Base-by-base conservation (phyloP, 2,888 invertebrate species). In the Hypena proboscidalis region DNA sequence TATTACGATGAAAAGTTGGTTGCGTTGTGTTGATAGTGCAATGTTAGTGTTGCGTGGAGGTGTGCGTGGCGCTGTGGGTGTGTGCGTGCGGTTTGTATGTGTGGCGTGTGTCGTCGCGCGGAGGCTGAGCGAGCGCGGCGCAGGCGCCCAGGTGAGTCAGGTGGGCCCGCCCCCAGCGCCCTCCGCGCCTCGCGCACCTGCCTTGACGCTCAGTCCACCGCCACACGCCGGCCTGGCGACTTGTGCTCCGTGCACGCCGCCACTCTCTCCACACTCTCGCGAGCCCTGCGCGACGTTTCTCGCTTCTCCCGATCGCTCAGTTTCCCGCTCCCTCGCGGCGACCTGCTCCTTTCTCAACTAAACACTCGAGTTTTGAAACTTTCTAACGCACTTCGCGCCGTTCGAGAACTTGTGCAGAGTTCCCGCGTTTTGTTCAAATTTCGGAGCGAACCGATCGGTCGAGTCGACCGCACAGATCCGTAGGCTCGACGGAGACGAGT, bases 61-160 rank as follows among this genome's bases (percentile, higher is more conserved):
- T 57, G 58, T 53, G 64, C 44, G 46, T 49, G 34, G 26, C 39
- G 48, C 49, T 29, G 54, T 54, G 53, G 29, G 58, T 40, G 50
- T 29, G 29, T 8, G 29, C 17, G 56, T 38, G 50, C 45, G 42
- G 11, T 17, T 30, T 23, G 34, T 43, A 51, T 51, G 37, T 40
- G 51, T 53, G 58, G 50, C 32, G 49, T 48, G 57, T 56, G 51
- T 61, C 44, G 43, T 43, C 34, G 27, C 48, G 62, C 66, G 70
- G 70, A 77, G 74, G 67, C 50, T 54, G 58, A 53, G 57, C 46
- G 67, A 67, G 54, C 76, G 79, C 74, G 80, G 80, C 90, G 90
- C 90, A 85, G 77, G 90, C 90, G 90, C 90, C 85, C 89, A 90
- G 90, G 90, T 90, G 90, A 74, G 78, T 75, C 88, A 89, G 90